Percentiles rank a stretch among this genome's conserved stretches.
These are phyloP conservation scores for Marisa cornuarietis DNA, from an alignment of 1,140 invertebrate species.

Conservation along the genomic window DNA sequence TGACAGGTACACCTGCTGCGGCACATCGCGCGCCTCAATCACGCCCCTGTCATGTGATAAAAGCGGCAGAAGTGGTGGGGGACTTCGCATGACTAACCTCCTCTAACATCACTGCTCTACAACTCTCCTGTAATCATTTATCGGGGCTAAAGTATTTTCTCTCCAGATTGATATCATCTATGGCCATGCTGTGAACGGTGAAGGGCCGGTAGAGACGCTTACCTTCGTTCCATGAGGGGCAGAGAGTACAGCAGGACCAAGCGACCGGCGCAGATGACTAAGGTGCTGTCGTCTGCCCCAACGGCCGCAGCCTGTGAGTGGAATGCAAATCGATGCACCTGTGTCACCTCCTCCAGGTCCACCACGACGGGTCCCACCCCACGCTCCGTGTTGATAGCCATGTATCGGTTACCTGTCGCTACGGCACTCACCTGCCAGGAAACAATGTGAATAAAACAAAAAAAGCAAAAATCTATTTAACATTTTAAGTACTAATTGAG, in stretches of 20 bases:
- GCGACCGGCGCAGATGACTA: conserved; percentile 82
- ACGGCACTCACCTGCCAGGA: not conserved
- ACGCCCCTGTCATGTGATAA: conserved; percentile 31
- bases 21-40: conserved; percentile 38
- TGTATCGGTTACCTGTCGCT: conserved; percentile 88
- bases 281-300: conserved; percentile 91
- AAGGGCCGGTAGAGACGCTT: not conserved
- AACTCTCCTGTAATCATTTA: not conserved
- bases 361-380: conserved; percentile 76
- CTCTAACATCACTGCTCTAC: not conserved
- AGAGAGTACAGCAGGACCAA: conserved; percentile 79
- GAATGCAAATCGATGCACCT: conserved; percentile 63
- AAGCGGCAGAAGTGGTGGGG: too few species aligned
- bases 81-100: not conserved
- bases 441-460: too few species aligned
- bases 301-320: conserved; percentile 89
- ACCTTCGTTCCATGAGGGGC: conserved; percentile 51
- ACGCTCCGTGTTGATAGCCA: conserved; percentile 86
- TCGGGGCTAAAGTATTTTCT: not conserved
- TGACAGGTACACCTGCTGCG: conserved; percentile 48
- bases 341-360: conserved; percentile 75
- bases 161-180: not conserved
- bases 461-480: too few species aligned
- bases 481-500: too few species aligned
- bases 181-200: not conserved